Base-by-base conservation (phyloP, 2,888 invertebrate genomes). In the Gibbula magus region DNA sequence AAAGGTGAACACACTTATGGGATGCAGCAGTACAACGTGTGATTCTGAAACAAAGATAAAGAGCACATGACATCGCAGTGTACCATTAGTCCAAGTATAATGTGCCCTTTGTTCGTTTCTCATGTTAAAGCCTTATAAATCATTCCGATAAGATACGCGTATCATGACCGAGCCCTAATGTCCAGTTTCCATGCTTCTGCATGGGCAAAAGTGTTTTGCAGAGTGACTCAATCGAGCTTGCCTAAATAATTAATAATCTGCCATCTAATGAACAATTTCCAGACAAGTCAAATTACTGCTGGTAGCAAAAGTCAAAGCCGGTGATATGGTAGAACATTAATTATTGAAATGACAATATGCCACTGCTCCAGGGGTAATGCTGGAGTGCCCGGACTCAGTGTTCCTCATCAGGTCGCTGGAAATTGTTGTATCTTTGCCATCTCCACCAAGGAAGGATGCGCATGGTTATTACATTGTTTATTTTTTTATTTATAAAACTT, bases 271-370 rank as follows among this genome's bases (percentile, higher is more conserved):
- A 61, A 61, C 61, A 61, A 25, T 61, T 61, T 61, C 29, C 25
- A 61, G 61, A 61, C 61, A 61, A 61, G 61, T 61, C 61, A 61
- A 61, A 61, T 61, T 61, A 61, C 61, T 13, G 25, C 61, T 25
- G 61, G 61, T 61, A 61, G 29, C 61, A 61, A 61, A 61, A 61
- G 61, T 61, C 61, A 61, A 61, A 29, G 61, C 61, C 61, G 13
- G 61, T 61, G 61, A 61, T 61, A 61, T 16, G 25, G 29, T 61
- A 61, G 61, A 18, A 29, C 61, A 61, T 61, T 61, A 61, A 61
- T 61, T 29, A 29, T 61, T 61, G 16, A 61, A 29, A 61, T 61
- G 61, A 25, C 25, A 61, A 13, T 61, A 61, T 61, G 61, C 29
- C 29, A 61, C 61, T 61, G 45, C 61, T 4, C 29, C 29, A 10